These are phyloP conservation scores for Odontomyia ornata DNA, from an alignment of 2,888 invertebrate species.

Conservation along the genomic window DNA sequence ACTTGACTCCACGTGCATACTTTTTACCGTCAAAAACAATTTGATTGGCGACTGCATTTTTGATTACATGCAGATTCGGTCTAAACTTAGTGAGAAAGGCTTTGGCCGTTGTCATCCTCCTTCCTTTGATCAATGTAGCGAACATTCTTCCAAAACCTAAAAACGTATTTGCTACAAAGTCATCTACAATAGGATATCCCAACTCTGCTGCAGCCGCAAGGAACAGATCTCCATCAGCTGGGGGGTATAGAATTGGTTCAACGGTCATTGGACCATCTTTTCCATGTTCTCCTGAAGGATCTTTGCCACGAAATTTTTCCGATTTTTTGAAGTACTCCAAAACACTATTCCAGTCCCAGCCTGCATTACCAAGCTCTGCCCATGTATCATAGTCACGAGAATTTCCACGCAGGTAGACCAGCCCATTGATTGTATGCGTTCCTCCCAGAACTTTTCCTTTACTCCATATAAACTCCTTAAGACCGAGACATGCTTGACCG, in stretches of 20 bases:
- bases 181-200: constrained; percentile 68
- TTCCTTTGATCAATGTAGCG: constrained; percentile 75
- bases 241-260: constrained; percentile 60
- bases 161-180: constrained; percentile 76
- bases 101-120: no score
- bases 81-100: no score
- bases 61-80: no score
- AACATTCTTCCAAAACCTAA: constrained; percentile 77
- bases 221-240: constrained; percentile 68
- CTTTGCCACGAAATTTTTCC: constrained; percentile 57
- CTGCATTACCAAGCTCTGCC: constrained; percentile 72
- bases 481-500: constrained; percentile 54
- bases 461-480: constrained; percentile 70
- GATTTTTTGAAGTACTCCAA: constrained; percentile 80
- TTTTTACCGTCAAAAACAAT: constrained; percentile 64
- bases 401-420: constrained; percentile 84
- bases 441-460: constrained; percentile 80
- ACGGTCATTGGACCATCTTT: constrained; percentile 66
- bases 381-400: constrained; percentile 80
- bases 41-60: constrained; percentile 66
- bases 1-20: constrained; percentile 62
- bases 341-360: constrained; percentile 77
- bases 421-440: constrained; percentile 81
- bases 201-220: constrained; percentile 72
- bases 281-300: constrained; percentile 58